Evolutionary conservation across 2,888 invertebrate genomes (phyloP).

Genomic region (Nectonema munidae): DNA sequence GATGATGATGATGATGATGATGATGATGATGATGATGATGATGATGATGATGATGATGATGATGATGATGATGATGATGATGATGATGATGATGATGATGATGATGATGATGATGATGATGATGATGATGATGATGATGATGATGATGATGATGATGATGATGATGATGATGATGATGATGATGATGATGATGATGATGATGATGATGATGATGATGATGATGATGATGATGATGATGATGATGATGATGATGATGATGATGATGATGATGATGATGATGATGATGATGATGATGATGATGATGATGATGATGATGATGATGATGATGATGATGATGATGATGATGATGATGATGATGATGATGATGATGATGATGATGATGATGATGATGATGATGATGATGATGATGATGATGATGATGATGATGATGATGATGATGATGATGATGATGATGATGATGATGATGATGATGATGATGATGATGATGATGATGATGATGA

Average conservation of each 20-base stretch:
- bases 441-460: slow-evolving; percentile 15
- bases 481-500: slow-evolving; percentile 17
- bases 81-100: slow-evolving; percentile 15
- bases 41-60: slow-evolving; percentile 17
- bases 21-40: slow-evolving; percentile 17
- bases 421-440: slow-evolving; percentile 16
- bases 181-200: slow-evolving; percentile 14
- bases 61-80: slow-evolving; percentile 16
- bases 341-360: slow-evolving; percentile 16
- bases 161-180: slow-evolving; percentile 16
- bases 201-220: slow-evolving; percentile 17
- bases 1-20: slow-evolving; percentile 14
- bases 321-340: slow-evolving; percentile 17
- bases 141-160: slow-evolving; percentile 17
- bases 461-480: slow-evolving; percentile 16
- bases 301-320: slow-evolving; percentile 17
- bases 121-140: slow-evolving; percentile 17
- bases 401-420: slow-evolving; percentile 17
- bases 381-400: slow-evolving; percentile 17
- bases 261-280: slow-evolving; percentile 15
- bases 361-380: slow-evolving; percentile 14
- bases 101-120: slow-evolving; percentile 16
- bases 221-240: slow-evolving; percentile 17
- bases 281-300: slow-evolving; percentile 16
- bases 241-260: slow-evolving; percentile 16